Base-by-base conservation (phyloP, 2,113 vertebrate species). In the Rousettus leschenaultii region DNA sequence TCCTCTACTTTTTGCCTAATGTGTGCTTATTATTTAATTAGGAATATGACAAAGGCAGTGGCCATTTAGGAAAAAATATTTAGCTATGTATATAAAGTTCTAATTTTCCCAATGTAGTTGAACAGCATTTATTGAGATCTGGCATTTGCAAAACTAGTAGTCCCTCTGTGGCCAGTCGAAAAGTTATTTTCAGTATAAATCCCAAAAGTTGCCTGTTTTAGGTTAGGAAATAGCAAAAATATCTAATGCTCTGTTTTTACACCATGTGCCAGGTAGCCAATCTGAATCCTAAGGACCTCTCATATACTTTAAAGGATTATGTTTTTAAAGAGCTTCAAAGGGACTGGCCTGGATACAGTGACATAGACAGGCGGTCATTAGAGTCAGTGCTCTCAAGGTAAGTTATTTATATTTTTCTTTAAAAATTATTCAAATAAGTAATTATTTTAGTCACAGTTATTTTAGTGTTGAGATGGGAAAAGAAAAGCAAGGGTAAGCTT, bases 341-440 rank as follows among this genome's bases (percentile, higher is more conserved):
- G 95, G 99, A 99, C 86, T 99, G 99, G 99, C 99, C 99, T 30
- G 99, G 99, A 70, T 99, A 99, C 98, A 99, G 78, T 78, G 99
- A 99, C 80, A 97, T 97, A 86, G 99, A 99, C 38, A 99, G 98
- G 84, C 97, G 98, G 80, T 98, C 99, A 84, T 94, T 99, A 95
- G 99, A 99, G 79, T 96, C 98, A 79, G 98, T 99, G 94, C 97
- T 99, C 57, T 97, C 99, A 94, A 99, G 99, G 99, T 99, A 99
- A 93, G 95, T 97, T 95, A 33, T 74, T 55, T 82, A 75, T 86
- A 73, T 73, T 93, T 74, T 65, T 57, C 28, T 28, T 97, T 92
- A 84, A 53, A 96, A 86, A 94, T 70, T 33, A 26, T 89, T 24
- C 15, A 57, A 40, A 93, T 70, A 78, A 82, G 65, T 90, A 43